Conservation (phyloP, 2,888 invertebrate species). For the Ditula angustiorana region DNA sequence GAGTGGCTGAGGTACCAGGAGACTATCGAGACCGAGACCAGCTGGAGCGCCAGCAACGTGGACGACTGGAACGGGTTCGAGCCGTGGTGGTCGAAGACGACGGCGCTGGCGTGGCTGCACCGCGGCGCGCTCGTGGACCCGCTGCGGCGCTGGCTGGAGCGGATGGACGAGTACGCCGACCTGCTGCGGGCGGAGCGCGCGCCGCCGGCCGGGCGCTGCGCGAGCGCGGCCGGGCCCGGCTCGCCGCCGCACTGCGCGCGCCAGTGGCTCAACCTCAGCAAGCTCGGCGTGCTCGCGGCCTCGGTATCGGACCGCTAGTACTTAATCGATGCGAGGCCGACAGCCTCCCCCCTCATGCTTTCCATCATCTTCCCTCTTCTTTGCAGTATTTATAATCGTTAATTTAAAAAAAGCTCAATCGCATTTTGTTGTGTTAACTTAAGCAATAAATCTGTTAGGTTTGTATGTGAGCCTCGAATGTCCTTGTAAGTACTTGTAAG, state of each 20-base stretch:
- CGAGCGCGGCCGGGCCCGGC: conserved; percentile 17
- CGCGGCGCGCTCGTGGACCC: conserved; percentile 69
- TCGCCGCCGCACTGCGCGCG: conserved; percentile 54
- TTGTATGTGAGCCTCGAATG: conserved; percentile 18
- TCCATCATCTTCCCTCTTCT: conserved; percentile 10
- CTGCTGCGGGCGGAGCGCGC: conserved; percentile 30
- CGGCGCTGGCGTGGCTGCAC: conserved; percentile 68
- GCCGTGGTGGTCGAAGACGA: conserved; percentile 65
- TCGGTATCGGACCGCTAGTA: conserved; percentile 66
- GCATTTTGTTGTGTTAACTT: conserved; percentile 8
- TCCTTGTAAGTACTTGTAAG: too few species aligned
- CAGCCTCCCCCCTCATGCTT: conserved; percentile 12
- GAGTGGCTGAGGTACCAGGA: conserved; percentile 60
- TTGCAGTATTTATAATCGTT: conserved; percentile 20
- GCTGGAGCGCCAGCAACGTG: conserved; percentile 53
- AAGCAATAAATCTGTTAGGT: conserved; percentile 26
- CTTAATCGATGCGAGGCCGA: background rate
- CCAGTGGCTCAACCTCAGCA: conserved; percentile 64
- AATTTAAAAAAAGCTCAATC: conserved; percentile 3
- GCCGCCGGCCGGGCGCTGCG: conserved; percentile 20
- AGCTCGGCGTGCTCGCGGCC: conserved; percentile 60
- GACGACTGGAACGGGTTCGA: conserved; percentile 60
- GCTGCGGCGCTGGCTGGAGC: conserved; percentile 73
- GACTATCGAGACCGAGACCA: conserved; percentile 44
- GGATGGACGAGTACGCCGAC: conserved; percentile 60